These are phyloP conservation scores for Daphoenositta chrysoptera DNA, from an alignment of 2,113 vertebrate genomes.

Conservation along the genomic window DNA sequence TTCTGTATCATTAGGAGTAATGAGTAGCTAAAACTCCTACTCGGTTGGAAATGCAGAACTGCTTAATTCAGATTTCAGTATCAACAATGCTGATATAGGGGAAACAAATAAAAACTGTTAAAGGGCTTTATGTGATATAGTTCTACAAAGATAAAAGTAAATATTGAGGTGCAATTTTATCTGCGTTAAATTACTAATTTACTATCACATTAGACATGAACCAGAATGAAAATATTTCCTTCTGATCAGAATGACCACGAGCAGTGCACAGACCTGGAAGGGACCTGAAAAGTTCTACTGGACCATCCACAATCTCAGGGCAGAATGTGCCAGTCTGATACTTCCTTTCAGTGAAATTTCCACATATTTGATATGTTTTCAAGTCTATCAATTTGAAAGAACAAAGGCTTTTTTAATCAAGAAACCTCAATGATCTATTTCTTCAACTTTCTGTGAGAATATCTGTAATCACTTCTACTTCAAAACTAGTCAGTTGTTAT, in stretches of 20 bases:
- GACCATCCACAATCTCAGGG: rapidly evolving
- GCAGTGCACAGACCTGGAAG: background rate
- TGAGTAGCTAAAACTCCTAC: constrained; percentile 33
- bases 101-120: constrained; percentile 9
- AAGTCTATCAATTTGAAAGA: background rate
- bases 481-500: background rate
- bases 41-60: constrained; percentile 33
- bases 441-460: background rate
- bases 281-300: background rate
- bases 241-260: background rate
- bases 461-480: background rate
- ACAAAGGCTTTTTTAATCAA: background rate
- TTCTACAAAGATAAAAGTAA: background rate
- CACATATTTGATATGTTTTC: background rate
- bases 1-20: constrained; percentile 42
- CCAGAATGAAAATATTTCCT: background rate
- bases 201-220: background rate
- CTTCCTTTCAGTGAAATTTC: background rate
- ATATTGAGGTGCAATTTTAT: background rate
- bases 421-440: background rate
- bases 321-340: background rate
- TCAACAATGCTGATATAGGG: background rate
- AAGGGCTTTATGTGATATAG: background rate
- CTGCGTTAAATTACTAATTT: background rate
- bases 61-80: constrained; percentile 26